Conservation (phyloP, 2,797 vertebrate genomes). For the Dipus sagitta region DNA sequence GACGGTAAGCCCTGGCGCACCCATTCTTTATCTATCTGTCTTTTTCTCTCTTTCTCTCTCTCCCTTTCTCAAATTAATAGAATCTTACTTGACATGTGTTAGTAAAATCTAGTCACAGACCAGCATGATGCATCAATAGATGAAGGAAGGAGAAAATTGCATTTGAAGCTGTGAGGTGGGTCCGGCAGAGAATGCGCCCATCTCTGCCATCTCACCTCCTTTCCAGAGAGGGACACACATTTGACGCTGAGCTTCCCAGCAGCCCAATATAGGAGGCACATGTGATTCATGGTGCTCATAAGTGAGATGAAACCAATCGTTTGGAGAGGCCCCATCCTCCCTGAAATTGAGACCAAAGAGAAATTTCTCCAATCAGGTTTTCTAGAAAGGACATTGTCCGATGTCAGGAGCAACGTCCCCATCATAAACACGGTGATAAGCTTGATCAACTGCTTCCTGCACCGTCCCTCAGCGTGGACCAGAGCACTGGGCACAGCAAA, state of each 20-base stretch:
- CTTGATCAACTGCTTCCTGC: not conserved
- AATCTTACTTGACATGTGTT: not conserved
- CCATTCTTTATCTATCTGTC: no score
- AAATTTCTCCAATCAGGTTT: constrained; percentile 76
- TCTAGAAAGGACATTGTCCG: constrained; percentile 34
- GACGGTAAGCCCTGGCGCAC: no score
- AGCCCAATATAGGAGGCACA: not conserved
- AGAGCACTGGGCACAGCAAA: not conserved
- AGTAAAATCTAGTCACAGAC: not conserved
- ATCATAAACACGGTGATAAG: constrained; percentile 34
- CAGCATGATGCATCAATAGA: not conserved
- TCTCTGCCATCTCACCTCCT: not conserved
- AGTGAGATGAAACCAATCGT: constrained; percentile 68
- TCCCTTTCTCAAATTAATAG: no score
- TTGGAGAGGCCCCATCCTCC: constrained; percentile 48
- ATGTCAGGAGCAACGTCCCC: constrained; percentile 56
- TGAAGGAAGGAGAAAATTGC: not conserved
- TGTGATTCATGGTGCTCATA: constrained; percentile 71
- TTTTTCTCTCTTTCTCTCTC: no score
- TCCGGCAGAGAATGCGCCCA: not conserved
- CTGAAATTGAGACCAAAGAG: constrained; percentile 67
- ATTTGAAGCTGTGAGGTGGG: not conserved
- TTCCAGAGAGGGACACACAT: not conserved
- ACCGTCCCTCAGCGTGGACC: not conserved
- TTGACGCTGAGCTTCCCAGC: not conserved